Evolutionary conservation across 92 coral and sea anemone species (phyloP), one percentile per base, ranked within the genome.

Genomic region (Desmophyllum pertusum): DNA sequence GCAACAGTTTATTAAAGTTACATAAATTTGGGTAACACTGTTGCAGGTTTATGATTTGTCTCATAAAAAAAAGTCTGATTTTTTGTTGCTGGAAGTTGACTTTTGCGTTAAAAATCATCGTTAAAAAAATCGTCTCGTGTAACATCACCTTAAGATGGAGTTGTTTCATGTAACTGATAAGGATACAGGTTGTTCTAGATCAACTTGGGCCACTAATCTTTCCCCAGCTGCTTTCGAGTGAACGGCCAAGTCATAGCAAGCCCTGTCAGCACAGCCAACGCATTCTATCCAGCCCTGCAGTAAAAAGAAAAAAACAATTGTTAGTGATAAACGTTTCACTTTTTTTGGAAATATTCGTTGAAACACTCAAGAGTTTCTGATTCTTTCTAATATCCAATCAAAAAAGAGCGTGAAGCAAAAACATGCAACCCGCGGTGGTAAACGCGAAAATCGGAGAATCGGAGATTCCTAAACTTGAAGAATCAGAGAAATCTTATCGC

Each of bases 281-380:
- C 99, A 96, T 74, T 96, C 99, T 45, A 96, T 95, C 99, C 99
- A 96, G 50, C 99, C 99, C 99, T 96, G 89, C 4, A 45, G 63
- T 19, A 75, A 41, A 45, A 33, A 75, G 45, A 66, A n/a, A n/a
- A n/a, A 19, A 70, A 71, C 65, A 6, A 3, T 6, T 25, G 45
- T 67, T 67, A 37, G 45, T 67, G 4, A 15, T 33, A 36, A 18
- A 66, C 15, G 8, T 11, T 0, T 3, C 10, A 57, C 64, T 57
- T 25, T n/a, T n/a, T 0, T 2, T 4, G 1, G 1, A 3, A 46
- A 46, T 46, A 14, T 11, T 10, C 15, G 3, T 46, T 1, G 53
- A 17, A 17, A 48, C 13, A 3, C 53, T 13, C 21, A 48, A 48
- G 18, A 5, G 53, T 13, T 18, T 13, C 53, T 13, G 19, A 48